Base-by-base conservation (phyloP, 2,113 vertebrate species). In the Arvicanthis niloticus region DNA sequence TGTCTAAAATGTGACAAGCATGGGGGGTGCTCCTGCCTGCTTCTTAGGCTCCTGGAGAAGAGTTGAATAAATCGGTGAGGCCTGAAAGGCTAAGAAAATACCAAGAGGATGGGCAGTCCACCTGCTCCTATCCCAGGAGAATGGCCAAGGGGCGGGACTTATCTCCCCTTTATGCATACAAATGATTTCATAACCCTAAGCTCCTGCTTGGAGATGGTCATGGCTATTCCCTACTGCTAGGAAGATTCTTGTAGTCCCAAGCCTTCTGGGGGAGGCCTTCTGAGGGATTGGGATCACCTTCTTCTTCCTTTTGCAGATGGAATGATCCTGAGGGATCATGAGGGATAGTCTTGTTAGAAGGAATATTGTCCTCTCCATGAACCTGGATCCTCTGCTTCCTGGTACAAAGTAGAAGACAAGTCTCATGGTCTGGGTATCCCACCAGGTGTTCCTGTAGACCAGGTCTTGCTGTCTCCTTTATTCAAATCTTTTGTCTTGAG, bases 121-220 rank as follows among this genome's bases (percentile, higher is more conserved):
- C 37, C 21, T 21, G 6, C 2, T 53, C 17, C 58, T 60, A 29
- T 16, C n/a, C 4, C 17, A 78, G 16, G 5, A 8, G 26, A 37
- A 78, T 15, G 26, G 42, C 68, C 60, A 37, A 1, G 1, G 17
- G 2, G 24, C 2, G 2, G 4, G 10, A 4, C 4, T 56, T 17
- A 7, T 8, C 53, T 86, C 72, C 62, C 7, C 29, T 68, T 19
- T 6, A 31, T 34, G 7, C 34, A 12, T 37, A 45, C 72, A 51
- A 62, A 65, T 42, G 70, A 21, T 40, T 68, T 78, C 24, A 45
- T 7, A 48, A 60, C 15, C 24, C 12, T 89, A 24, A 16, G 12
- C 70, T 40, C 13, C 7, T 60, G 7, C 60, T 65, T 48, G 34
- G 67, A 45, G 7, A 58, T 7, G 17, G 13, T 21, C 4, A 72